A percentile compares a stretch with the other conserved stretches of the same genome.
Conservation (phyloP, 2,113 vertebrate genomes). For the Burhinus oedicnemus region DNA sequence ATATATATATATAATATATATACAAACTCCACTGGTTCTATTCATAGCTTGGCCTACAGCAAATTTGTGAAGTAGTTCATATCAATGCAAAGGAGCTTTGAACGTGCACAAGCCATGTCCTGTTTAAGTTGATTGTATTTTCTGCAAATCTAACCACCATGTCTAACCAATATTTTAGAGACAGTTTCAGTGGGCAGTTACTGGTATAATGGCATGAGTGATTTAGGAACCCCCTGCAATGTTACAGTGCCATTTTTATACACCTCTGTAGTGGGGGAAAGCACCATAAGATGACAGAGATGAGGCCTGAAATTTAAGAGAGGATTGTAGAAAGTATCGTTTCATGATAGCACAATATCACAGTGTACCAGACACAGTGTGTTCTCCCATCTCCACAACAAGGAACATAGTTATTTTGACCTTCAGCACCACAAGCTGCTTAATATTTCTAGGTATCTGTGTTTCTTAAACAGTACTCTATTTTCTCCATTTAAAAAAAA, state of each 20-base stretch:
- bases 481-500: neutral
- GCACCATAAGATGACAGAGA: neutral
- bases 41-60: neutral
- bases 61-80: neutral
- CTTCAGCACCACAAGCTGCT: neutral
- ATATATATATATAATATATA: neutral
- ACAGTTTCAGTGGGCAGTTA: neutral
- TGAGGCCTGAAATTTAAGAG: neutral
- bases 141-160: neutral
- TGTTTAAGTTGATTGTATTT: neutral
- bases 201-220: neutral
- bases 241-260: neutral
- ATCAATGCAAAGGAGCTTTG: neutral
- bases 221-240: neutral
- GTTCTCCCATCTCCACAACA: neutral
- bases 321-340: neutral
- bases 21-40: neutral
- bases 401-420: neutral
- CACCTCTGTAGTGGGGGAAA: neutral
- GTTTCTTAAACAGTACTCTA: neutral
- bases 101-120: no score
- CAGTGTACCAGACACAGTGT: no score
- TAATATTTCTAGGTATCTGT: neutral
- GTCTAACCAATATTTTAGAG: no score
- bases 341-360: neutral